Evolutionary conservation across 2,113 vertebrate genomes (phyloP).

Genomic region (Peromyscus maniculatus): DNA sequence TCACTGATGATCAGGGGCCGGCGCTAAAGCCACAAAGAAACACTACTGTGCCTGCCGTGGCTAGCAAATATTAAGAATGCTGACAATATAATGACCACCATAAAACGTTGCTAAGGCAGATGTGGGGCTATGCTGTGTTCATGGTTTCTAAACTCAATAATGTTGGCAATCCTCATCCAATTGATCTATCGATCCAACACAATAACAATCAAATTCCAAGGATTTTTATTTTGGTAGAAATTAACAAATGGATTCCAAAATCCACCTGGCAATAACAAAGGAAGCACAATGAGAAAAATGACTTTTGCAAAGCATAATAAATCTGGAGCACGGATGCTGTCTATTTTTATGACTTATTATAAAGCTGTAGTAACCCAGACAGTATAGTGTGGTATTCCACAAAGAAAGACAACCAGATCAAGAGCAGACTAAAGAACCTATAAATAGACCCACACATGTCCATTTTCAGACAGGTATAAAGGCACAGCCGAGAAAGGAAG

Average conservation of each 20-base stretch:
- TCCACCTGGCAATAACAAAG: slow-evolving; percentile 24
- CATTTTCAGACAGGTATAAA: background rate
- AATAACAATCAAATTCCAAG: background rate
- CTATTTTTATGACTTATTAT: slow-evolving; percentile 25
- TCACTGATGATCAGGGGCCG: background rate
- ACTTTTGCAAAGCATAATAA: slow-evolving; percentile 24
- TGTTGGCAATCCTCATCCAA: background rate
- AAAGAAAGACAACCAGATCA: background rate
- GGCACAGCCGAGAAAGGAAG: slow-evolving; percentile 3
- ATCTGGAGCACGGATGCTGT: background rate
- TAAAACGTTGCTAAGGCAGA: background rate
- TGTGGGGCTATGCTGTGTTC: background rate
- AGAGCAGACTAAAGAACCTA: slow-evolving; percentile 21
- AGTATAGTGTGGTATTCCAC: background rate
- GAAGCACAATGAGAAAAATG: slow-evolving; percentile 17
- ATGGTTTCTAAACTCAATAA: background rate
- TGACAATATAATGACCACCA: slow-evolving; percentile 19
- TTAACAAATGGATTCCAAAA: slow-evolving; percentile 42
- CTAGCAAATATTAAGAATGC: slow-evolving; percentile 33
- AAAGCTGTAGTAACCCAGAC: slow-evolving; percentile 27
- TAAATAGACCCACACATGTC: background rate
- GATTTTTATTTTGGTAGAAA: slow-evolving; percentile 11
- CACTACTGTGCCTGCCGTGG: background rate
- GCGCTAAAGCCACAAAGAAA: slow-evolving; percentile 8
- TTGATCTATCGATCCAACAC: background rate